phyloP scores from a whole-genome alignment of 2,113 vertebrate genomes.

The Platysteira castanea region DNA sequence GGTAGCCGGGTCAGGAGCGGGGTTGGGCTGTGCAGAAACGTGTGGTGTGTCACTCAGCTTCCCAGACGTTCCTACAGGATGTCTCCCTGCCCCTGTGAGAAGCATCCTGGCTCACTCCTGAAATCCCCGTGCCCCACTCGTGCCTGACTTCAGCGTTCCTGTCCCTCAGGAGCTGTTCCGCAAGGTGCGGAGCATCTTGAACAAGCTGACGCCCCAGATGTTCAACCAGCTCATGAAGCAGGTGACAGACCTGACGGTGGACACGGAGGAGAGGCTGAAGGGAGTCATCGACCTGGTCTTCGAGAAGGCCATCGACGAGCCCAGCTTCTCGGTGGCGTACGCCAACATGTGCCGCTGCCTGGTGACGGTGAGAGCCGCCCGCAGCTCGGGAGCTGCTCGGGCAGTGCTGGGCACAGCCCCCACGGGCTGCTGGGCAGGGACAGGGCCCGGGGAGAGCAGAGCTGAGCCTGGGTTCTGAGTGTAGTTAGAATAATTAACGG shows the following conservation, averaged over 20 bases:
- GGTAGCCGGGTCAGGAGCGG: neutral
- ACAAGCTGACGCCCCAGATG: conserved; percentile 98
- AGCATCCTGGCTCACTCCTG: neutral
- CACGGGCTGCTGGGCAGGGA: neutral
- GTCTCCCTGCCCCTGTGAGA: neutral
- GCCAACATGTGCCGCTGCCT: conserved; percentile 98
- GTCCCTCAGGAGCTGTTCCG: conserved; percentile 87
- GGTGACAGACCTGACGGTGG: conserved; percentile 93
- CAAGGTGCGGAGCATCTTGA: conserved; percentile 96
- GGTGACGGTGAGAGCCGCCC: conserved; percentile 80
- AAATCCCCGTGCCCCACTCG: too few relatives aligned
- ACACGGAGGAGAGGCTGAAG: conserved; percentile 95
- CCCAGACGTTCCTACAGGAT: neutral
- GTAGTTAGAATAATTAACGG: too few relatives aligned
- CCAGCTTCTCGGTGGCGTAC: conserved; percentile 95
- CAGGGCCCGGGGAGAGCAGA: neutral
- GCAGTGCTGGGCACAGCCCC: conserved; percentile 34
- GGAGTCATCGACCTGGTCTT: conserved; percentile 98
- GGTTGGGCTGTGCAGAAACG: rapidly evolving
- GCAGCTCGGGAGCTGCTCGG: neutral
- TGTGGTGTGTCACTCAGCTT: neutral
- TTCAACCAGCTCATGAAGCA: conserved; percentile 98
- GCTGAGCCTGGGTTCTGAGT: neutral
- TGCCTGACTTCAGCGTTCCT: neutral
- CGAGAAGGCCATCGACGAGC: conserved; percentile 96